These are phyloP conservation scores for Hypercompe scribonia DNA, from an alignment of 2,888 invertebrate species.

Conservation along the genomic window DNA sequence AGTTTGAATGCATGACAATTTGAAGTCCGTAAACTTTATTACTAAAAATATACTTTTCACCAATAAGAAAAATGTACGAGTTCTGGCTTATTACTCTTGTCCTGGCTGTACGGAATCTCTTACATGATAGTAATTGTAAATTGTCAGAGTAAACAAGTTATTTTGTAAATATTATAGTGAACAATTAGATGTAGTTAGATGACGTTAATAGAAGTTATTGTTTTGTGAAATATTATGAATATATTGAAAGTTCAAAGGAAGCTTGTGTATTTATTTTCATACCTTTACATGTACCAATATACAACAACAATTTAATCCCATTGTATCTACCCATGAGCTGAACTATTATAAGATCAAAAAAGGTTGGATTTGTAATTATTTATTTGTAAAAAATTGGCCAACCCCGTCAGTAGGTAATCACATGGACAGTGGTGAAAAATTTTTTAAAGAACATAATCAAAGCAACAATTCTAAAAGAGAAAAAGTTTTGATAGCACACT, in stretches of 20 bases:
- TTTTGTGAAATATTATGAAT: slow-evolving; percentile 84
- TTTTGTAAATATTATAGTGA: slow-evolving; percentile 79
- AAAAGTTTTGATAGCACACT: too few relatives aligned
- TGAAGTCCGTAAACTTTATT: neutral
- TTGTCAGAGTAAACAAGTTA: slow-evolving; percentile 37
- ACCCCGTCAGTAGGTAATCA: too few relatives aligned
- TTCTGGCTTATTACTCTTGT: neutral
- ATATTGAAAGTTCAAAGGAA: slow-evolving; percentile 82
- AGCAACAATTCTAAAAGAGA: too few relatives aligned
- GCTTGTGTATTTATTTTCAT: slow-evolving; percentile 46
- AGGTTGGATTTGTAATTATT: too few relatives aligned
- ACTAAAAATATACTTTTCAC: neutral
- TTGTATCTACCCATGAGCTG: too few relatives aligned
- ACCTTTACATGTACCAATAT: neutral
- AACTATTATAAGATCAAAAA: too few relatives aligned
- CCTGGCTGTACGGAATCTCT: neutral
- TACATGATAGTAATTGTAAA: slow-evolving; percentile 16
- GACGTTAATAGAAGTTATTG: slow-evolving; percentile 81
- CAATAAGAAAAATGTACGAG: neutral
- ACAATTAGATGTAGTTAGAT: slow-evolving; percentile 67
- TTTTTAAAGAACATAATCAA: too few relatives aligned
- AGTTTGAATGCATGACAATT: neutral
- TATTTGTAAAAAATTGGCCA: too few relatives aligned
- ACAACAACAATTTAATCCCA: too few relatives aligned
- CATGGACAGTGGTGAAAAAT: too few relatives aligned